Conservation (phyloP, 1,140 invertebrate genomes). For the Parasteatoda tepidariorum region DNA sequence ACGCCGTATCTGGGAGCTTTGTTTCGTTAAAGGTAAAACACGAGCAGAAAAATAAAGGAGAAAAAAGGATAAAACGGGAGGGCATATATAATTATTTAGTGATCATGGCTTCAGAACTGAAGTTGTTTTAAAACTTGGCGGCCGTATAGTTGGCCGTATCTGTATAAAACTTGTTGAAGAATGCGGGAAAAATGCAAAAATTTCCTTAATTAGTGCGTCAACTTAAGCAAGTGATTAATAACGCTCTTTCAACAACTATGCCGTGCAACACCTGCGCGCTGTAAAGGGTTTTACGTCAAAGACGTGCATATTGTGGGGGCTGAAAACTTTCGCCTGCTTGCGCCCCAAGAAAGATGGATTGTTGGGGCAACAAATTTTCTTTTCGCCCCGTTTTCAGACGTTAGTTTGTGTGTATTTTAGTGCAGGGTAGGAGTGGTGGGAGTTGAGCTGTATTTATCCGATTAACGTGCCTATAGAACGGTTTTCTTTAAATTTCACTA, state of each 20-base stretch:
- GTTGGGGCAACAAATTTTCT: slow-evolving; percentile 10
- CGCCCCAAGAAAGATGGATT: slow-evolving; percentile 34
- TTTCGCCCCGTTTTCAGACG: neutral
- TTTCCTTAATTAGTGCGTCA: slow-evolving; percentile 52
- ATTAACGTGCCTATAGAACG: neutral
- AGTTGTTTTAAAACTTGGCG: slow-evolving; percentile 31
- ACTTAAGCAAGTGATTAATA: slow-evolving; percentile 39
- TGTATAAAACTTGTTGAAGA: slow-evolving; percentile 51
- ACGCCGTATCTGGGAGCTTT: neutral
- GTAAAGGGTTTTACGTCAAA: neutral
- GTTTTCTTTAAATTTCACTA: neutral
- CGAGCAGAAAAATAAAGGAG: neutral
- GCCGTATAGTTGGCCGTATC: slow-evolving; percentile 11
- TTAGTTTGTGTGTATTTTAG: slow-evolving; percentile 5
- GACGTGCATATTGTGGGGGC: neutral
- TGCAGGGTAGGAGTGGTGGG: no score
- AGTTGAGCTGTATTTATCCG: neutral
- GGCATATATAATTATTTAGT: slow-evolving; percentile 38
- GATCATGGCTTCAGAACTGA: slow-evolving; percentile 1
- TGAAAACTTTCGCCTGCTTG: neutral
- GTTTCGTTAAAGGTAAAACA: neutral
- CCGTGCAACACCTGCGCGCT: slow-evolving; percentile 29
- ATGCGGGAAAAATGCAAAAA: slow-evolving; percentile 54
- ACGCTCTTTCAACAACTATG: slow-evolving; percentile 24
- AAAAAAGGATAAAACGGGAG: no score